These are phyloP conservation scores for Saccostrea cuccullata DNA, from an alignment of 1,140 invertebrate species.

Conservation along the genomic window DNA sequence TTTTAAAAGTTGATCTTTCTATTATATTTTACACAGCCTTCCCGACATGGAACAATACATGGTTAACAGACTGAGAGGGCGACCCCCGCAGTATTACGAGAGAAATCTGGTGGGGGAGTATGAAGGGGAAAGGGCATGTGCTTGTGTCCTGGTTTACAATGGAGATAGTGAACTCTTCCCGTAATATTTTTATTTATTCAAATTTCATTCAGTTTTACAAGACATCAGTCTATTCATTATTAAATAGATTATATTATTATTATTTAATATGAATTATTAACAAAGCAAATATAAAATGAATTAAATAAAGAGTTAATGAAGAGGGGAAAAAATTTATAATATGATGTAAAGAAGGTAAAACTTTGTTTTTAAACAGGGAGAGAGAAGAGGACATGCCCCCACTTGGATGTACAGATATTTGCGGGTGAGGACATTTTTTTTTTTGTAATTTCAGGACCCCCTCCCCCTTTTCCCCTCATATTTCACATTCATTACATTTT, in stretches of 20 bases:
- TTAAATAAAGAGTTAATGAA: too few relatives aligned
- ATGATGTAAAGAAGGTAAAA: too few relatives aligned
- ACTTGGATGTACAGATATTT: slow-evolving; percentile 20
- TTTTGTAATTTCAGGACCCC: background rate
- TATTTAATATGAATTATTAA: too few relatives aligned
- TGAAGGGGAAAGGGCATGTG: slow-evolving; percentile 28
- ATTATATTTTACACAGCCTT: background rate
- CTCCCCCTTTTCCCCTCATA: background rate
- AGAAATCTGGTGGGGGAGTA: slow-evolving; percentile 33
- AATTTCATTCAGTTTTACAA: background rate
- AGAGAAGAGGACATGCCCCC: slow-evolving; percentile 8
- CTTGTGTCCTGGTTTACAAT: background rate
- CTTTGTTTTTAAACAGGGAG: background rate
- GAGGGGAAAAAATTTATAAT: background rate
- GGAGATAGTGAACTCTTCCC: slow-evolving; percentile 33
- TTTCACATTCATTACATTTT: background rate
- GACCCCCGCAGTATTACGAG: background rate
- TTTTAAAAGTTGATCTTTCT: too few relatives aligned
- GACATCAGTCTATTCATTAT: too few relatives aligned
- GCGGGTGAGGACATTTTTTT: slow-evolving; percentile 18
- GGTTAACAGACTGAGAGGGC: background rate
- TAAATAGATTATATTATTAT: too few relatives aligned
- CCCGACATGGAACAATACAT: background rate
- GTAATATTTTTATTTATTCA: background rate
- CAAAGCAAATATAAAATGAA: too few relatives aligned